Evolutionary conservation across 2,797 vertebrate species (phyloP), one percentile per base, ranked within the genome.

Genomic region (Enteromius argenteus): DNA sequence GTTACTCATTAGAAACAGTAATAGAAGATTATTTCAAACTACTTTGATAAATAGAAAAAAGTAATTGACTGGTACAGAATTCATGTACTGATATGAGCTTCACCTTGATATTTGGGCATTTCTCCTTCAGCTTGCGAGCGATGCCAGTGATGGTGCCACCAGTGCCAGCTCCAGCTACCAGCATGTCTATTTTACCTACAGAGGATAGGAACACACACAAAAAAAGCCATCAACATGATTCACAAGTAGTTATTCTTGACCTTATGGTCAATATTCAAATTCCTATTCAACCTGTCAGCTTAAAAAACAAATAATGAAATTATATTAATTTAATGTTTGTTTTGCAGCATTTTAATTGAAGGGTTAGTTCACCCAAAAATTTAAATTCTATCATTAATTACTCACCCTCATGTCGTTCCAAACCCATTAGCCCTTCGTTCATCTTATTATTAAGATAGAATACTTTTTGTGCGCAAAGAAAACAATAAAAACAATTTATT

Each of bases 111-210:
- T 94, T 92, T 0, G 98, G 98, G 86, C 98, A 99, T 86, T 93
- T 96, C 87, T 99, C 98, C 92, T 99, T 99, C 46, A 99, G 93
- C 87, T 99, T 99, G 86, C 98, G 96, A 84, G 97, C 97, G 4
- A 99, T 84, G 19, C 98, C 98, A 2, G 96, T 98, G 90, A 99
- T 98, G 37, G 98, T 99, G 4, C 98, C 98, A 0, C 98, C 98
- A 0, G 98, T 99, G 75, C 98, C 98, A 9, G 96, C 97, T 0
- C 96, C 94, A 11, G 95, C 96, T 87, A 99, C 97, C 89, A 99
- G 87, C 98, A 99, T 99, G 93, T 99, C 98, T 87, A 99, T 11
- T 87, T 96, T 97, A 85, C 98, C 98, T 99, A 91, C 37, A 83
- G 30, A 67, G 5, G 42, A 5, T 8, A 58, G 14, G 62, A 2